Percentiles rank a stretch among this genome's conserved stretches.
phyloP scores from a whole-genome alignment of 1,140 invertebrate genomes.

The Brachionus manjavacas region DNA sequence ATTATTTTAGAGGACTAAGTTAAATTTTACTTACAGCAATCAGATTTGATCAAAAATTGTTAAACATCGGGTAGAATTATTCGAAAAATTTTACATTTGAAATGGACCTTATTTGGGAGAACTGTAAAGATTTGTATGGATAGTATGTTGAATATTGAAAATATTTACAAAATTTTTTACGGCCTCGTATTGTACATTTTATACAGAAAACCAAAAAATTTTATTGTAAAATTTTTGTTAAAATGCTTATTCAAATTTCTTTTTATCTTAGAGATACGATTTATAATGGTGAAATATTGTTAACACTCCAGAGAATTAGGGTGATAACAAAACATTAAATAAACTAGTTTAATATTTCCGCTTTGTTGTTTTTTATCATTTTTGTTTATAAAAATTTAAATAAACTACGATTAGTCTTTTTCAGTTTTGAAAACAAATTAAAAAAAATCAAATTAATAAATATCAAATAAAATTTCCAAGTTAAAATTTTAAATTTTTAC shows the following conservation, averaged over 20 bases:
- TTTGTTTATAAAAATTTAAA: not conserved
- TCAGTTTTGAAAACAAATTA: not conserved
- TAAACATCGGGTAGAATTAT: not conserved
- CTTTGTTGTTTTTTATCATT: conserved; percentile 6
- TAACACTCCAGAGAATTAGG: not conserved
- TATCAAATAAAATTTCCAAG: not conserved
- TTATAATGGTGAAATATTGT: not conserved
- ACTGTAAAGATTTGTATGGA: not conserved
- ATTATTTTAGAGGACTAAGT: not conserved
- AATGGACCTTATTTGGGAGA: not conserved
- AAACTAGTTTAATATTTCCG: not conserved
- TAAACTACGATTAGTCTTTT: not conserved
- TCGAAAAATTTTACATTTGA: not conserved
- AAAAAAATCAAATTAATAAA: not conserved
- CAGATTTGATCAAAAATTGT: not conserved
- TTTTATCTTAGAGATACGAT: not conserved
- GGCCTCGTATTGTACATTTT: not conserved
- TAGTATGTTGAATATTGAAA: not conserved
- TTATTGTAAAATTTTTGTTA: not conserved
- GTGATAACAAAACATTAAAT: not conserved
- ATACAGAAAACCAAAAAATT: not conserved
- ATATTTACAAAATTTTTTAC: not conserved
- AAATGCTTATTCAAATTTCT: not conserved
- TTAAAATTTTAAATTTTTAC: too few species aligned
- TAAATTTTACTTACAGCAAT: conserved; percentile 6